phyloP scores from a whole-genome alignment of 1,140 invertebrate species.

The Lepidurus couesii region DNA sequence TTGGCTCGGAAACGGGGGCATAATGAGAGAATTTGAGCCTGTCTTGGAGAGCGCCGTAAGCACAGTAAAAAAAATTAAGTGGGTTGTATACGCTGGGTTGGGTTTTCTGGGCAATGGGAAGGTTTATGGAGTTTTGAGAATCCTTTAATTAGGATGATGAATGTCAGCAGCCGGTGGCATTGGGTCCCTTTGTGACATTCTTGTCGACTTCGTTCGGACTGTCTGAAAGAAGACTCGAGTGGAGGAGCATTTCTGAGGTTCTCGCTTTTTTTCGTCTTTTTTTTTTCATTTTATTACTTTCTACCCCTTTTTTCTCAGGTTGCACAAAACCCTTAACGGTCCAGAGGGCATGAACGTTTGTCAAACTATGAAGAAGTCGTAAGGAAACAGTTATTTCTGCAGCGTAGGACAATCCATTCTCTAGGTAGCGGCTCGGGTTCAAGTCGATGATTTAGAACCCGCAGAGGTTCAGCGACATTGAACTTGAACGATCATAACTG shows the following conservation, averaged over 20 bases:
- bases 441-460: no score
- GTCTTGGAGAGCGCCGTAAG: background rate
- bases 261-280: background rate
- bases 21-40: slow-evolving; percentile 22
- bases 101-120: background rate
- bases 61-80: background rate
- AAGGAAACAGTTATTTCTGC: background rate
- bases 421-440: no score
- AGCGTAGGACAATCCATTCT: background rate
- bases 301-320: no score
- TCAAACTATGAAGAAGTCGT: slow-evolving; percentile 1
- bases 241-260: background rate
- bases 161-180: slow-evolving; percentile 5
- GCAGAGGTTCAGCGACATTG: no score
- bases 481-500: no score
- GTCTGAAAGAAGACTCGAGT: background rate
- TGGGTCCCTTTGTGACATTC: background rate
- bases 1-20: background rate
- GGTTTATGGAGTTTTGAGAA: background rate
- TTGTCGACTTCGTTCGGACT: background rate
- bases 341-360: background rate
- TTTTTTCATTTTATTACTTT: background rate
- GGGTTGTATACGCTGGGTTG: background rate
- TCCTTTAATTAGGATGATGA: slow-evolving; percentile 1
- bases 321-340: background rate